These are phyloP conservation scores for Chelonia mydas DNA, from an alignment of 2,797 vertebrate species.

Conservation along the genomic window DNA sequence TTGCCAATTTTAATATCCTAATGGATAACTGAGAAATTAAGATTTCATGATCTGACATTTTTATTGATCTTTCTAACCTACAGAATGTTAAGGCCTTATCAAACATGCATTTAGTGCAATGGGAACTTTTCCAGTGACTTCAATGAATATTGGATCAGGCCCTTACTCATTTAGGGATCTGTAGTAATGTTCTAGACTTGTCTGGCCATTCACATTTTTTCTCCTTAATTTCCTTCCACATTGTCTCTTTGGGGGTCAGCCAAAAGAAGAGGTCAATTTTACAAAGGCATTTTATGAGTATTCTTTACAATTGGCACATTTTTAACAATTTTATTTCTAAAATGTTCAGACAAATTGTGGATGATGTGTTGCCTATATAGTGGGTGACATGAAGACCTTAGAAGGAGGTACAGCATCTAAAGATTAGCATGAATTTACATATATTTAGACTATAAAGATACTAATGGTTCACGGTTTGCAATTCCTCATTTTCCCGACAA, in stretches of 20 bases:
- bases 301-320: neutral
- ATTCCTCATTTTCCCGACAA: neutral
- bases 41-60: neutral
- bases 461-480: conserved; percentile 27
- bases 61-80: neutral
- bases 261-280: neutral
- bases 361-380: neutral
- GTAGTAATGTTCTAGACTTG: neutral
- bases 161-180: neutral
- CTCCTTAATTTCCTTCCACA: neutral
- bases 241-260: neutral
- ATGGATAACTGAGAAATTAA: neutral
- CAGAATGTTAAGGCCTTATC: neutral
- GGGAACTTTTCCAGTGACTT: neutral
- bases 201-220: neutral
- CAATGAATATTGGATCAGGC: neutral
- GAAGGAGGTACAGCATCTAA: neutral
- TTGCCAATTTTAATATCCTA: neutral
- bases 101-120: neutral
- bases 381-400: neutral
- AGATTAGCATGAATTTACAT: conserved; percentile 21
- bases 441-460: conserved; percentile 45
- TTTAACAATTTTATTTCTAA: neutral
- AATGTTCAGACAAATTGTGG: neutral
- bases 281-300: neutral